Percentiles rank a stretch among this genome's conserved stretches.
phyloP scores from a whole-genome alignment of 2,113 vertebrate genomes.

The Brachionichthys hirsutus region DNA sequence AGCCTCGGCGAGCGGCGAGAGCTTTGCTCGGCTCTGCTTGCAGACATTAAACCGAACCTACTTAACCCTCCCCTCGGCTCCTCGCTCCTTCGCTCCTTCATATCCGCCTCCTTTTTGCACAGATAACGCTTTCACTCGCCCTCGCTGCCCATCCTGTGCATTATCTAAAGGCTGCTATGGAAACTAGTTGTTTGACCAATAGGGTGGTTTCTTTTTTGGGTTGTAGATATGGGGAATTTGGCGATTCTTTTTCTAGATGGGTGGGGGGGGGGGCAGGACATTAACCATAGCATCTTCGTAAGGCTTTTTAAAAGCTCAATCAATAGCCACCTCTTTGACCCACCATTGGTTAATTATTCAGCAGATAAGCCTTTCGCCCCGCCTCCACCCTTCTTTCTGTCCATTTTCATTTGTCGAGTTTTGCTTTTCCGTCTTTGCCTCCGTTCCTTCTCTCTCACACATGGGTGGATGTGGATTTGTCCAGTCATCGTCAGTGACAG shows the following conservation, averaged over 20 bases:
- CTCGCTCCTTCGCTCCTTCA: constrained; percentile 21
- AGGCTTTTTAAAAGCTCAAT: constrained; percentile 84
- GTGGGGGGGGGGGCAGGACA: constrained; percentile 56
- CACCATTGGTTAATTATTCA: constrained; percentile 88
- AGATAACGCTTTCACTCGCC: constrained; percentile 47
- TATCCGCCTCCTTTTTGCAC: constrained; percentile 50
- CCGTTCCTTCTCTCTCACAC: too few species aligned
- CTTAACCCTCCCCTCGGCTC: constrained; percentile 19
- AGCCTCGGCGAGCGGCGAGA: constrained; percentile 21
- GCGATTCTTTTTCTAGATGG: too few species aligned
- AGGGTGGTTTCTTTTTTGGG: constrained; percentile 48
- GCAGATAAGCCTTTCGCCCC: constrained; percentile 74
- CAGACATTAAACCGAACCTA: constrained; percentile 37
- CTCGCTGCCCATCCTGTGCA: constrained; percentile 51
- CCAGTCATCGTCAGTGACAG: constrained; percentile 60
- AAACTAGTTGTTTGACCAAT: constrained; percentile 63
- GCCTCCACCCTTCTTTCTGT: constrained; percentile 4
- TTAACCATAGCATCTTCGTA: constrained; percentile 83
- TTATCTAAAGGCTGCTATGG: constrained; percentile 72
- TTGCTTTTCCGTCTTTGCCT: too few species aligned
- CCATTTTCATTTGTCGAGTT: constrained; percentile 84
- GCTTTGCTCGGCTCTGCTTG: constrained; percentile 31
- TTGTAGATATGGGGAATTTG: too few species aligned
- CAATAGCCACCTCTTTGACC: constrained; percentile 84
- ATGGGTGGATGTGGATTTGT: constrained; percentile 70